Evolutionary conservation across 2,113 vertebrate species (phyloP).

Genomic region (Percopsis transmontana): DNA sequence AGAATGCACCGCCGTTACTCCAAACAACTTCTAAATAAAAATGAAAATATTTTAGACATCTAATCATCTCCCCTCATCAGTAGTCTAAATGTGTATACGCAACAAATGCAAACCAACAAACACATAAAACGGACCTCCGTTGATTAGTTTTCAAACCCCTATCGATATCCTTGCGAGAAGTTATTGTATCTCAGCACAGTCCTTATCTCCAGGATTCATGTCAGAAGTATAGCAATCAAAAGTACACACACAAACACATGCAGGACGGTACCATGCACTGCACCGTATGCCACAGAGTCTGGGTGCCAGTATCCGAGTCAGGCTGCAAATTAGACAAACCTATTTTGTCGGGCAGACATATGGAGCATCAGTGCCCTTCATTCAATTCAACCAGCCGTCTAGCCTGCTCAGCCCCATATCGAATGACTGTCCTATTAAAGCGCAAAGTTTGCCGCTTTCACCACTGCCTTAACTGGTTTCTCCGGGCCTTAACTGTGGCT

Average conservation of each 20-base stretch:
- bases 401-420: slow-evolving; percentile 47
- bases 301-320: slow-evolving; percentile 11
- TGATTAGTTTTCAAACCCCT: background rate
- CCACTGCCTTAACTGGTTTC: slow-evolving; percentile 49
- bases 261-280: too few relatives aligned
- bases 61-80: background rate
- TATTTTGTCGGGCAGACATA: slow-evolving; percentile 43
- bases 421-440: slow-evolving; percentile 61
- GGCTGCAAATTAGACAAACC: slow-evolving; percentile 28
- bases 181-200: background rate
- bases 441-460: slow-evolving; percentile 45
- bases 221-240: background rate
- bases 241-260: background rate
- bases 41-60: background rate
- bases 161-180: too few relatives aligned
- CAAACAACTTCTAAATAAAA: background rate
- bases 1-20: background rate
- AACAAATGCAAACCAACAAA: too few relatives aligned
- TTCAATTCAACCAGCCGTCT: slow-evolving; percentile 54
- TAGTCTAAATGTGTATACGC: background rate
- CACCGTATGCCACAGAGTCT: slow-evolving; percentile 4
- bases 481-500: slow-evolving; percentile 55
- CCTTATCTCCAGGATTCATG: background rate
- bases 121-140: background rate
- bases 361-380: slow-evolving; percentile 28